Evolutionary conservation across 30 jellyfish, hydroid and myxozoan genomes (phyloP).

Genomic region (Cassiopea andromeda): DNA sequence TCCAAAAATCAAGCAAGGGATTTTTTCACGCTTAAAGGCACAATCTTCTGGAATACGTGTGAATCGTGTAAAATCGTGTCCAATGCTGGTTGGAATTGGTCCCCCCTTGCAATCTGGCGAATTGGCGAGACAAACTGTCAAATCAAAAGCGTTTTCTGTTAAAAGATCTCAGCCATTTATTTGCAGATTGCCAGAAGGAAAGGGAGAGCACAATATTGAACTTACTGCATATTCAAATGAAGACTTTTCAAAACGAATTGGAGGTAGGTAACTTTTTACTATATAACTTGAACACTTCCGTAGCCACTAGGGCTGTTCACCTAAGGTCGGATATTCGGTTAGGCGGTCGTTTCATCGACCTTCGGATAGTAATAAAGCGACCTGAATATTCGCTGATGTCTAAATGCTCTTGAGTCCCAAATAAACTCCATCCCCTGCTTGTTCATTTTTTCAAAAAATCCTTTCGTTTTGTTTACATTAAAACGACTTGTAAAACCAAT

Average conservation of each 20-base stretch:
- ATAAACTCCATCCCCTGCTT: too few relatives aligned
- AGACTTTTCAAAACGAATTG: constrained; percentile 51
- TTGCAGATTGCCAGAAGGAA: constrained; percentile 60
- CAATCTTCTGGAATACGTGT: constrained; percentile 38
- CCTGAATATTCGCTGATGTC: too few relatives aligned
- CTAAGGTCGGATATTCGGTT: too few relatives aligned
- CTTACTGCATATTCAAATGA: constrained; percentile 67
- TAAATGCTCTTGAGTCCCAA: too few relatives aligned
- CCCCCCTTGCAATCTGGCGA: constrained; percentile 58
- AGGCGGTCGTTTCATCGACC: too few relatives aligned
- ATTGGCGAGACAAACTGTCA: constrained; percentile 50
- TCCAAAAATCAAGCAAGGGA: constrained; percentile 59
- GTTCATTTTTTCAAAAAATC: too few relatives aligned
- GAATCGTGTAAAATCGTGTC: constrained; percentile 71
- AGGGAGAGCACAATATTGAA: constrained; percentile 42
- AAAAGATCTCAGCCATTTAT: constrained; percentile 44
- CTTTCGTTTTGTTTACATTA: too few relatives aligned
- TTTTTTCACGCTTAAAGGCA: constrained; percentile 45
- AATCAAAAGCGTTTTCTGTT: constrained; percentile 39
- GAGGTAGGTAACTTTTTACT: constrained; percentile 11
- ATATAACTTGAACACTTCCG: background rate
- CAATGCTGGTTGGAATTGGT: constrained; percentile 79
- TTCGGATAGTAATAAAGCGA: too few relatives aligned
- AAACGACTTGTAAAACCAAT: too few relatives aligned
- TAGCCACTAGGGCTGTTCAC: too few relatives aligned